Evolutionary conservation across 1,140 invertebrate species (phyloP).

Genomic region (Notospermus geniculatus): DNA sequence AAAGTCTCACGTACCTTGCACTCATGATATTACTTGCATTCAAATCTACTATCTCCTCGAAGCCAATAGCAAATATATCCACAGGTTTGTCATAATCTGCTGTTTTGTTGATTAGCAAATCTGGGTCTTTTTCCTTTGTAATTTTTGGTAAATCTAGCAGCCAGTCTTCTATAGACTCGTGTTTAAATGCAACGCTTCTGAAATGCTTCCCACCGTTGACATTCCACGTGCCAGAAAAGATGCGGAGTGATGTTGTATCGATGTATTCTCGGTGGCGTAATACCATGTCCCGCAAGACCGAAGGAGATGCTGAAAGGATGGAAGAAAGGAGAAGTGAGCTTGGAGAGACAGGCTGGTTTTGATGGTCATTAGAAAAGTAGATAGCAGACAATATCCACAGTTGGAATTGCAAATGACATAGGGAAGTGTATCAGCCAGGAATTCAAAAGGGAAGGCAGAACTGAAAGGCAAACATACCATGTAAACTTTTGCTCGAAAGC

Average conservation of each 20-base stretch:
- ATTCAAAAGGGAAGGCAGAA: too few relatives aligned
- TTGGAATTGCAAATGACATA: too few relatives aligned
- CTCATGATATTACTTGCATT: constrained; percentile 98
- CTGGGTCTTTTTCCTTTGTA: constrained; percentile 41
- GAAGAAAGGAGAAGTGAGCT: background rate
- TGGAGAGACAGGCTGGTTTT: constrained; percentile 7
- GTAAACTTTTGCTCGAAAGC: constrained; percentile 82
- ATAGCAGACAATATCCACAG: too few relatives aligned
- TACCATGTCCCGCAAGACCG: constrained; percentile 57
- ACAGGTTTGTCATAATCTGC: constrained; percentile 62
- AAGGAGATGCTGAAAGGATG: constrained; percentile 54
- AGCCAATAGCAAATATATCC: constrained; percentile 96
- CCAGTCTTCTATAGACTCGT: constrained; percentile 92
- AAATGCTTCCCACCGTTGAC: constrained; percentile 99
- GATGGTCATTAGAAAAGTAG: too few relatives aligned
- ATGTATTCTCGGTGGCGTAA: constrained; percentile 81
- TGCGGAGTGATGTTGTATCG: constrained; percentile 67
- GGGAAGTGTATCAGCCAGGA: too few relatives aligned
- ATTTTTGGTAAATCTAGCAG: constrained; percentile 69
- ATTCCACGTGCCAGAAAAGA: constrained; percentile 96
- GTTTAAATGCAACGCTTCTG: constrained; percentile 90
- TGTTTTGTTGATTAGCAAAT: constrained; percentile 47
- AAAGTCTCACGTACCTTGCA: constrained; percentile 63
- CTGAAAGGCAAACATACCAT: constrained; percentile 64
- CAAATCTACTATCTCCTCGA: constrained; percentile 99